These are phyloP conservation scores for Babyrousa celebensis DNA, from an alignment of 2,797 vertebrate genomes.

Conservation along the genomic window DNA sequence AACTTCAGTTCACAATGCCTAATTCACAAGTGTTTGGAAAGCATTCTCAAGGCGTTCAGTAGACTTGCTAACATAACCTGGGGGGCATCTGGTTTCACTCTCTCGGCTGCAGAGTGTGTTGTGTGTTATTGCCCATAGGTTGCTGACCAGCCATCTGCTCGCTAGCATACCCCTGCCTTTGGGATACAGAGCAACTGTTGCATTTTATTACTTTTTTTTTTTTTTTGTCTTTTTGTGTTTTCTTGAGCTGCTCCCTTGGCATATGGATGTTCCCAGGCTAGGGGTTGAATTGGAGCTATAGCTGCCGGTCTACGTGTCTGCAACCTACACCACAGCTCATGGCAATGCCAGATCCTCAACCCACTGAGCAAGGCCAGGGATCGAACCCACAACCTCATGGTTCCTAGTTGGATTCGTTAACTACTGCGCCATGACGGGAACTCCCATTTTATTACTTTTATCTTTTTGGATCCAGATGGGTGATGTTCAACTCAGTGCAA, in stretches of 20 bases:
- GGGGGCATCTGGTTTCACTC: neutral
- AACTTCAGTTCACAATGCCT: no score
- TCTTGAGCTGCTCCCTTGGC: no score
- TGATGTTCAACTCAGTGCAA: neutral
- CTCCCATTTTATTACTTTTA: neutral
- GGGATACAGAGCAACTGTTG: neutral
- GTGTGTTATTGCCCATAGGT: neutral
- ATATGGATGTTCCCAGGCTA: no score
- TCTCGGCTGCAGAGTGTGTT: neutral
- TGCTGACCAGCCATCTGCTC: neutral
- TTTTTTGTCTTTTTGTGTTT: neutral
- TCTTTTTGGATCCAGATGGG: neutral
- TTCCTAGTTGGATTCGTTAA: no score
- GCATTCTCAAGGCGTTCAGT: neutral
- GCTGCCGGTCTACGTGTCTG: no score
- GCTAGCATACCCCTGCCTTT: neutral
- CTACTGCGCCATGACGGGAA: no score
- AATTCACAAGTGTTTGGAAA: conserved; percentile 24
- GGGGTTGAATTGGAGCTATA: no score
- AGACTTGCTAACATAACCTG: neutral
- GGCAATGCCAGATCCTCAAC: no score
- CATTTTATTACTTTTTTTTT: conserved; percentile 24
- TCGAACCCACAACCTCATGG: no score
- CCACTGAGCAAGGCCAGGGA: no score
- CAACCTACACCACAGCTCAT: no score